Percentiles rank a stretch among this genome's conserved stretches.
Conservation (phyloP, 2,888 invertebrate genomes). For the Ophion ventricosus region DNA sequence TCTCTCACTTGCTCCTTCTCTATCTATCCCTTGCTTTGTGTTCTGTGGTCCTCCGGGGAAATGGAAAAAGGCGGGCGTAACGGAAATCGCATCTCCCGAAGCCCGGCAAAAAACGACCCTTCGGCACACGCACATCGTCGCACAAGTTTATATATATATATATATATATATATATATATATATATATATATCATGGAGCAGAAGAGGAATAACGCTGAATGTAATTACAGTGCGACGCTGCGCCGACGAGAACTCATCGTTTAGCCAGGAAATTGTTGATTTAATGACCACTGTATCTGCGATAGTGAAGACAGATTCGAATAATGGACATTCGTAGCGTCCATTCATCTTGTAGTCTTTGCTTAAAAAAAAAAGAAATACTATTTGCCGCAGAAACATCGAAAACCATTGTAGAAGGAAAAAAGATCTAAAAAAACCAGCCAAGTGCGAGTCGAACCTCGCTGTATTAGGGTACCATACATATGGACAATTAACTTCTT, state of each 20-base stretch:
- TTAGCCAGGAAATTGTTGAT: conserved; percentile 44
- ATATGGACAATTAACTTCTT: too few species aligned
- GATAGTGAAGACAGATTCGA: conserved; percentile 12
- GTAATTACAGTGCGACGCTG: conserved; percentile 58
- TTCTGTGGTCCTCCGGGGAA: conserved; percentile 63
- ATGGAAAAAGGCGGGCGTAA: conserved; percentile 67
- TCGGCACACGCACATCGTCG: conserved; percentile 32
- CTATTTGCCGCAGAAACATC: too few species aligned
- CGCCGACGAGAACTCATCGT: conserved; percentile 35
- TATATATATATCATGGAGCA: not conserved
- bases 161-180: conserved; percentile 9
- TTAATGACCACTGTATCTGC: conserved; percentile 1
- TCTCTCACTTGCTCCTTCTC: conserved; percentile 15
- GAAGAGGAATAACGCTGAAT: conserved; percentile 52
- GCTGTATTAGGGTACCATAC: too few species aligned
- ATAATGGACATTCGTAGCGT: conserved; percentile 5
- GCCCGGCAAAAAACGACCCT: conserved; percentile 50
- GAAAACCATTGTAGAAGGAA: too few species aligned
- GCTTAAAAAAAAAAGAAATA: too few species aligned
- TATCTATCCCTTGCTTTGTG: conserved; percentile 36
- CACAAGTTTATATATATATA: not conserved
- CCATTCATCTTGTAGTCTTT: not conserved
- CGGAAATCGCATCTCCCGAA: conserved; percentile 65
- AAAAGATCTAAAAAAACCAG: too few species aligned
- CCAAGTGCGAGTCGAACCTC: too few species aligned